phyloP scores from a whole-genome alignment of 2,113 vertebrate species.

The Hucho hucho region DNA sequence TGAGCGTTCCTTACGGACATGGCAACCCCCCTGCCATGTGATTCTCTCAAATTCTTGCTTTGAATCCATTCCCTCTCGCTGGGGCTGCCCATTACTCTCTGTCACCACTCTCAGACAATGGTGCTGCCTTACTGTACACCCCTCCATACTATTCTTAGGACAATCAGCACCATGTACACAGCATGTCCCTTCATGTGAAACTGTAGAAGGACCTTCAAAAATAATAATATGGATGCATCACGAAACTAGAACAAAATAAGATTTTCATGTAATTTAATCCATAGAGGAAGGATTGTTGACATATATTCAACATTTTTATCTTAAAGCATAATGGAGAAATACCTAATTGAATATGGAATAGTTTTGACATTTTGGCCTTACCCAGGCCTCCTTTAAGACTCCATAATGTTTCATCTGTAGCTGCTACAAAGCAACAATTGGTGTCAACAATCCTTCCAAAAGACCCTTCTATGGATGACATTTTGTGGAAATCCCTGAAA shows the following conservation, averaged over 20 bases:
- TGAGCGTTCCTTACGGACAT: constrained; percentile 31
- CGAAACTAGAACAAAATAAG: too few species aligned
- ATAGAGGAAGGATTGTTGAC: neutral
- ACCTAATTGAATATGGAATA: too few species aligned
- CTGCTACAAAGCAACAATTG: too few species aligned
- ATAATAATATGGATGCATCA: constrained; percentile 22
- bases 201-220: constrained; percentile 34
- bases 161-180: neutral
- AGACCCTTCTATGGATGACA: too few species aligned
- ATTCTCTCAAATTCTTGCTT: too few species aligned
- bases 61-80: constrained; percentile 30
- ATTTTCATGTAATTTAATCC: neutral
- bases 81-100: constrained; percentile 56
- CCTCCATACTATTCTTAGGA: neutral
- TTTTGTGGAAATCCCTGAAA: too few species aligned
- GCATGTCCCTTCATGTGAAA: constrained; percentile 34
- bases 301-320: too few species aligned
- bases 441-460: too few species aligned
- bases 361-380: too few species aligned
- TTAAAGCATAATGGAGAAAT: too few species aligned
- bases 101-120: constrained; percentile 47
- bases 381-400: too few species aligned
- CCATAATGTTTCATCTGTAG: too few species aligned
- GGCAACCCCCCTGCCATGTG: constrained; percentile 35
- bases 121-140: constrained; percentile 53